Evolutionary conservation across 2,888 invertebrate genomes (phyloP), one percentile per base, ranked within the genome.

Genomic region (Monopis laevigella): DNA sequence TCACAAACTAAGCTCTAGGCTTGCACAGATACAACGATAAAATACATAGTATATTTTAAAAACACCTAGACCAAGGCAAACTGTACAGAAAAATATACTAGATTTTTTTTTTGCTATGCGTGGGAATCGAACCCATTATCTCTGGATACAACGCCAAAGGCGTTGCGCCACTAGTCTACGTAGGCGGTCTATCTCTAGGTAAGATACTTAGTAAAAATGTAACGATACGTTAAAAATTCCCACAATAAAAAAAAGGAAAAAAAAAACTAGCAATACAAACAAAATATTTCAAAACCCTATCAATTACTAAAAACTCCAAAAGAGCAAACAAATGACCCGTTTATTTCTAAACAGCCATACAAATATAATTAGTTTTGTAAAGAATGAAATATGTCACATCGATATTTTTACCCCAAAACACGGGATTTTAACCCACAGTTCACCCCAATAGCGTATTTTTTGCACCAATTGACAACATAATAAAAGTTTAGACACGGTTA

Each of bases 301-400:
- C 56, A 58, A 52, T 61, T 56, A 58, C 59, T 46, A 47, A 50
- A 56, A 48, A 43, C 48, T 27, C 39, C 44, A 52, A 52, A 60
- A 61, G 62, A 58, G 54, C 49, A 51, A 58, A 49, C 48, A 62
- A 62, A 65, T 63, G 55, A 62, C 62, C 61, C 58, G 61, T 54
- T 49, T 53, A 54, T 51, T 56, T 55, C 56, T 49, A 55, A 58
- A 62, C 57, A 62, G 55, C 65, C 53, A 77, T 77, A 77, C 80
- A 72, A 77, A 70, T 57, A 71, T 73, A 77, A 80, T 80, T 78
- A 78, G 75, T 68, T 62, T 66, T 64, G 65, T 67, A 53, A 53
- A 55, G 56, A 56, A 64, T 63, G 62, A 63, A 3, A 39, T 40
- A 40, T 40, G 21, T 67, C 61, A 67, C 59, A 52, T 55, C 50